A percentile compares a stretch with the other conserved stretches of the same genome.
Conservation (phyloP, 2,113 vertebrate genomes). For the Strix uralensis region DNA sequence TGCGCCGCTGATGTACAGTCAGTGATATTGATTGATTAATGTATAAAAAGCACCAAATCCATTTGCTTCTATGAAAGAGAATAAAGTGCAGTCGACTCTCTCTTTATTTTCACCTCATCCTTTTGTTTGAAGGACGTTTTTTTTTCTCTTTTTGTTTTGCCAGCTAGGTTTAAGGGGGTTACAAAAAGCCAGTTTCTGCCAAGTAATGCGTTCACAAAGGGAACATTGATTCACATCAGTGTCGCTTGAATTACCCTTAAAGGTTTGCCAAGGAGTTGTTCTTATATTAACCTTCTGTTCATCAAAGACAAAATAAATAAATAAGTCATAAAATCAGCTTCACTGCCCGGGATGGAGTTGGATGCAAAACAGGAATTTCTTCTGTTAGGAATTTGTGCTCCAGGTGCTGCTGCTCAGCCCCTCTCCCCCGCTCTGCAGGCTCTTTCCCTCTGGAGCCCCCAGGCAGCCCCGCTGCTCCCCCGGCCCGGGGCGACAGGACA, state of each 20-base stretch:
- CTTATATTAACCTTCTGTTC: constrained; percentile 87
- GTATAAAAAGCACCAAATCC: constrained; percentile 99
- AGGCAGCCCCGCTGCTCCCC: accelerated
- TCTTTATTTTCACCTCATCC: constrained; percentile 96
- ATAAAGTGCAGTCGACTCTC: constrained; percentile 86
- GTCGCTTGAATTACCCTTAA: constrained; percentile 94
- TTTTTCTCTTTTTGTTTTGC: constrained; percentile 81
- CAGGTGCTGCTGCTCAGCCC: background rate
- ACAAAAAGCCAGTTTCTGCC: constrained; percentile 95
- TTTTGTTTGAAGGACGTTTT: constrained; percentile 92
- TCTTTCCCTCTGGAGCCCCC: background rate
- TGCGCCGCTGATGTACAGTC: constrained; percentile 95
- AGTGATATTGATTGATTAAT: constrained; percentile 99
- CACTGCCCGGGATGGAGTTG: background rate
- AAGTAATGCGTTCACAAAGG: constrained; percentile 95
- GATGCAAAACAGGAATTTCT: constrained; percentile 55
- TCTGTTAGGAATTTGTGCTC: background rate
- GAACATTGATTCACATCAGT: constrained; percentile 96
- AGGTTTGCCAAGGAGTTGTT: constrained; percentile 91
- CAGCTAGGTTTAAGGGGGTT: constrained; percentile 89
- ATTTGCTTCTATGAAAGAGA: constrained; percentile 97
- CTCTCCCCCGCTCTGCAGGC: background rate
- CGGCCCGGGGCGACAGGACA: accelerated
- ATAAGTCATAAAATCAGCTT: constrained; percentile 70
- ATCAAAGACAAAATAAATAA: constrained; percentile 71